Evolutionary conservation across 2,888 invertebrate genomes (phyloP).

Genomic region (Philereme vetulata): DNA sequence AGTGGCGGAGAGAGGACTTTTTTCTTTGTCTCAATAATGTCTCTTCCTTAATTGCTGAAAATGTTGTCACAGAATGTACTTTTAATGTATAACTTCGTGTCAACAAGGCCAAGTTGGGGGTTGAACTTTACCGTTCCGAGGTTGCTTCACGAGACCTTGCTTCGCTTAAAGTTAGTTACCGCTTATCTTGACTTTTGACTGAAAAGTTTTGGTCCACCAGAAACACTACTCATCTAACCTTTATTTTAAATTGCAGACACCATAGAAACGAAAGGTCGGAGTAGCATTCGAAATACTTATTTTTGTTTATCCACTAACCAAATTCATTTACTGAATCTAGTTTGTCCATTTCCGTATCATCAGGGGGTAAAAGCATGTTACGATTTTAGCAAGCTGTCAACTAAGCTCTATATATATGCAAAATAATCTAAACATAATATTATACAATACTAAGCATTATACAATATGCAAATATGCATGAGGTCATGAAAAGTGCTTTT

Average conservation of each 20-base stretch:
- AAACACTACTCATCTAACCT: no score
- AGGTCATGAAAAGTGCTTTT: slow-evolving; percentile 79
- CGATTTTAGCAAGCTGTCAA: slow-evolving; percentile 26
- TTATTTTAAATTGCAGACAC: no score
- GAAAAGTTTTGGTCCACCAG: no score
- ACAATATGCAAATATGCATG: slow-evolving; percentile 73
- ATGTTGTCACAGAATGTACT: slow-evolving; percentile 4
- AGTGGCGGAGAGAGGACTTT: slow-evolving; percentile 40
- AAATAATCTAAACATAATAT: slow-evolving; percentile 70
- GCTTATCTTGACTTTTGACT: no score
- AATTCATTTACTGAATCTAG: no score
- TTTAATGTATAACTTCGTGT: background rate
- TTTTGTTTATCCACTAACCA: no score
- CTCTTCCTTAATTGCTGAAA: slow-evolving; percentile 12
- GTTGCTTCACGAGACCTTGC: no score
- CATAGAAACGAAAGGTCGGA: no score
- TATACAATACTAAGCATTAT: slow-evolving; percentile 42
- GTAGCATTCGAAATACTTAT: no score
- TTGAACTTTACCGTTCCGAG: background rate
- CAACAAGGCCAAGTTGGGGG: background rate
- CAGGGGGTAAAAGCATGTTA: background rate
- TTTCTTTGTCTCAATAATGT: slow-evolving; percentile 24
- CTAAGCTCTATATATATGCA: slow-evolving; percentile 41
- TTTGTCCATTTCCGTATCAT: slow-evolving; percentile 3
- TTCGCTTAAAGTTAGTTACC: no score